phyloP scores from a whole-genome alignment of 92 coral and sea anemone genomes.

The Pocillopora meandrina region DNA sequence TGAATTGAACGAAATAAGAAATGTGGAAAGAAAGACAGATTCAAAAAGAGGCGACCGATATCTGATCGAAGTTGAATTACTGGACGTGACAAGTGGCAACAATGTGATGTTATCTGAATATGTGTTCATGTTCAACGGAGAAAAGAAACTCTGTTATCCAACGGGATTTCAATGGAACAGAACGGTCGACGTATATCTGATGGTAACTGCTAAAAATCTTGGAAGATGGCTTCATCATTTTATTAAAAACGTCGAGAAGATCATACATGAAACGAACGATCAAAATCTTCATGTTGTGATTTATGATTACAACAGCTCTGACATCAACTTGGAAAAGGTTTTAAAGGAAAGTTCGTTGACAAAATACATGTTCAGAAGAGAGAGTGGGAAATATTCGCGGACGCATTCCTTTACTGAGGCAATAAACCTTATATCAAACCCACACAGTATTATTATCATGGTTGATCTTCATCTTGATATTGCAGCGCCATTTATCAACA shows the following conservation, averaged over 20 bases:
- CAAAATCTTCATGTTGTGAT: conserved; percentile 47
- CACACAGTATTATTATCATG: conserved; percentile 65
- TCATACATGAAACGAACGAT: conserved; percentile 49
- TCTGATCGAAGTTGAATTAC: conserved; percentile 68
- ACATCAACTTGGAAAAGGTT: conserved; percentile 57
- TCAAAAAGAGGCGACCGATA: conserved; percentile 46
- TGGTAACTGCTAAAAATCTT: conserved; percentile 65
- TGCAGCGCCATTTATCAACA: conserved; percentile 57
- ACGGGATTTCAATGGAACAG: conserved; percentile 63
- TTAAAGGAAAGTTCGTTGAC: conserved; percentile 50
- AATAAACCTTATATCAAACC: conserved; percentile 51
- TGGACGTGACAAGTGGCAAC: conserved; percentile 43
- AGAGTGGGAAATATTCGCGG: conserved; percentile 64
- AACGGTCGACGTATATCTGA: conserved; percentile 59
- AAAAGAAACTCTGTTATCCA: conserved; percentile 51
- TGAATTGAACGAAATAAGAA: conserved; percentile 49
- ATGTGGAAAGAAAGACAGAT: conserved; percentile 78
- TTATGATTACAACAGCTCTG: conserved; percentile 69
- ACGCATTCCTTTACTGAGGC: conserved; percentile 65
- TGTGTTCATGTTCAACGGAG: conserved; percentile 46
- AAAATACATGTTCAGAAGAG: conserved; percentile 53
- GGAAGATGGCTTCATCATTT: conserved; percentile 75
- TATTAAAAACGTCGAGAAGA: conserved; percentile 65
- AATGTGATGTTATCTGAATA: conserved; percentile 73
- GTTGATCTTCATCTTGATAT: conserved; percentile 76